Evolutionary conservation across 1,140 invertebrate species (phyloP).

Genomic region (Drosophila yakuba): DNA sequence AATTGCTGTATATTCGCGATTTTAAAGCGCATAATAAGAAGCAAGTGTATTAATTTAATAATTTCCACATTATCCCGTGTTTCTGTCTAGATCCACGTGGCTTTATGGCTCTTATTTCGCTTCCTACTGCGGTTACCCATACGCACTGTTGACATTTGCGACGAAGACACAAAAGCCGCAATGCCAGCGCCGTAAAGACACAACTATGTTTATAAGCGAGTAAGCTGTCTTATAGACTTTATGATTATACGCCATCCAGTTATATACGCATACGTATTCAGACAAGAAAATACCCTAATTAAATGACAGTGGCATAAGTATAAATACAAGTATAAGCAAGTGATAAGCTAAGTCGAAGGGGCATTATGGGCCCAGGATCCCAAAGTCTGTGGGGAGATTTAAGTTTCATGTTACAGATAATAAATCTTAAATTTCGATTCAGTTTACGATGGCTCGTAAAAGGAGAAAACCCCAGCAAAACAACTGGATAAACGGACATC

Average conservation of each 20-base stretch:
- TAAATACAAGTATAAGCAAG: constrained; percentile 46
- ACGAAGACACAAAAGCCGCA: constrained; percentile 51
- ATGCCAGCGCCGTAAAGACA: constrained; percentile 55
- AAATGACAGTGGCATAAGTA: constrained; percentile 64
- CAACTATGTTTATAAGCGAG: constrained; percentile 44
- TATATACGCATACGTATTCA: constrained; percentile 2
- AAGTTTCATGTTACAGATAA: constrained; percentile 70
- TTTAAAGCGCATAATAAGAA: constrained; percentile 26
- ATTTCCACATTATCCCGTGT: neutral
- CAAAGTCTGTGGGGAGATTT: constrained; percentile 48
- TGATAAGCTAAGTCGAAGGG: constrained; percentile 56
- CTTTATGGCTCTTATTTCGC: constrained; percentile 32
- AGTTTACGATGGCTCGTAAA: constrained; percentile 75
- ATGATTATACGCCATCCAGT: constrained; percentile 37
- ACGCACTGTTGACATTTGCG: constrained; percentile 68
- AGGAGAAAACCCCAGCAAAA: constrained; percentile 51
- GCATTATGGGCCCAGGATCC: constrained; percentile 13
- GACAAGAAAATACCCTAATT: constrained; percentile 64
- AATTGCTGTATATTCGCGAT: constrained; percentile 22
- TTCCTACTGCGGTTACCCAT: constrained; percentile 44
- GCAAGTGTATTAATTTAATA: constrained; percentile 68
- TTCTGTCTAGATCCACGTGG: neutral
- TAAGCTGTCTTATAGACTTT: constrained; percentile 30
- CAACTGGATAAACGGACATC: constrained; percentile 37
- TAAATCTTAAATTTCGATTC: constrained; percentile 79